A percentile compares a stretch with the other conserved stretches of the same genome.
Conservation (phyloP, 2,113 vertebrate species). For the Thunnus maccoyii region DNA sequence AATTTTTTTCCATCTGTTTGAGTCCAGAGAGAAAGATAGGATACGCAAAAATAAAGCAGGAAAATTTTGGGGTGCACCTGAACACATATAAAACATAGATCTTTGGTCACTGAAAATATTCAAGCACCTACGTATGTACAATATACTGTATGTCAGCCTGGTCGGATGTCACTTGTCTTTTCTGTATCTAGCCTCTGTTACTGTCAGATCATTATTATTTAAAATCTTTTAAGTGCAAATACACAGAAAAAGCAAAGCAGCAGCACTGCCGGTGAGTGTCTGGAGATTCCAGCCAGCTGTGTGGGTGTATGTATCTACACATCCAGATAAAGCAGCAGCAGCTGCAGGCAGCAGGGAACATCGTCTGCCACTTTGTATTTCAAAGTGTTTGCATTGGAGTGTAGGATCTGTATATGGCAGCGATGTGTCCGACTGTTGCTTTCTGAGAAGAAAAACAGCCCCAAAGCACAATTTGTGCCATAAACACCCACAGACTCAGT, state of each 20-base stretch:
- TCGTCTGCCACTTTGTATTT: constrained; percentile 8
- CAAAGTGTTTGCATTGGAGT: constrained; percentile 10
- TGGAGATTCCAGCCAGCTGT: constrained; percentile 1
- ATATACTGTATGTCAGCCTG: background rate
- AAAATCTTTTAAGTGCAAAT: background rate
- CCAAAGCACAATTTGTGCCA: constrained; percentile 49
- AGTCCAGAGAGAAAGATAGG: no score
- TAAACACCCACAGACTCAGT: constrained; percentile 55
- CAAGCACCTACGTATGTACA: no score
- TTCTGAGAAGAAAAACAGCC: constrained; percentile 41
- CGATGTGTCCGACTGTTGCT: background rate
- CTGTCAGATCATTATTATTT: background rate
- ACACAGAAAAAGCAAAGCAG: background rate
- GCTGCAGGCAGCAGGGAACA: constrained; percentile 30
- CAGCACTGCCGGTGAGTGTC: background rate
- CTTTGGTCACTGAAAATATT: background rate
- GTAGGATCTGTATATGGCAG: constrained; percentile 8
- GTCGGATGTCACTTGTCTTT: background rate
- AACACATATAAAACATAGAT: background rate
- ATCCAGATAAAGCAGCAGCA: constrained; percentile 28
- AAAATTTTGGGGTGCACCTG: no score
- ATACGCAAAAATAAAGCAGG: no score
- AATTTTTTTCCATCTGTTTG: no score
- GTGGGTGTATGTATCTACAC: background rate
- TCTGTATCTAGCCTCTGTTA: background rate